Base-by-base conservation (phyloP, 2,113 vertebrate genomes). In the Tachysurus vachellii region DNA sequence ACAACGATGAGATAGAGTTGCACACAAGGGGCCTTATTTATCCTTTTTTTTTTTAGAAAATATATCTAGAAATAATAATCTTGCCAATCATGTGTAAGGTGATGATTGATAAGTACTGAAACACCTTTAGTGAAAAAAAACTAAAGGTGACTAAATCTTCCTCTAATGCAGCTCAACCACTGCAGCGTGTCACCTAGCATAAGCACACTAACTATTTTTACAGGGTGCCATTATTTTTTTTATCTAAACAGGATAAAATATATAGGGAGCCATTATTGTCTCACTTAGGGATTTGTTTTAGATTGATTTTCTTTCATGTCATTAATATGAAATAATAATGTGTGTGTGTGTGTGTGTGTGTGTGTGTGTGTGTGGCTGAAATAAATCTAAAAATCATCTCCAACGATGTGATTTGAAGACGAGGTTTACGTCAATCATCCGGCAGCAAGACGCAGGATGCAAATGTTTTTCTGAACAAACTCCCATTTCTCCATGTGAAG, bases 11-110 rank as follows among this genome's bases (percentile, higher is more conserved):
- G n/a, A 6, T 31, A 4, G n/a, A 61, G 54, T 42, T 42, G 42
- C 56, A 80, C 53, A 61, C 79, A 81, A 23, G 5, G 21, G 79
- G 79, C 28, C 56, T 61, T 31, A 14, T 80, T 80, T 36, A 80
- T 80, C 17, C 17, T 59, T 57, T 36, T 54, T 12, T 47, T 28
- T 66, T 28, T n/a, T 36, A 36, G 36, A 36, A 36, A 36, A 36
- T 36, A 36, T 36, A 36, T 36, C 36, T 36, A 36, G 36, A 36
- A 36, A 36, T 36, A 36, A 36, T 36, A 36, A 36, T 71, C 2
- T 4, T 68, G 12, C n/a, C 28, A 70, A 19, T 71, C 36, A 36
- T 36, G 36, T 36, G 36, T 36, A 36, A 36, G 36, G 36, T 36
- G 36, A n/a, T n/a, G n/a, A n/a, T n/a, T n/a, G n/a, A 36, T 36